Base-by-base conservation (phyloP, 2,113 vertebrate genomes). In the Festucalex cinctus region DNA sequence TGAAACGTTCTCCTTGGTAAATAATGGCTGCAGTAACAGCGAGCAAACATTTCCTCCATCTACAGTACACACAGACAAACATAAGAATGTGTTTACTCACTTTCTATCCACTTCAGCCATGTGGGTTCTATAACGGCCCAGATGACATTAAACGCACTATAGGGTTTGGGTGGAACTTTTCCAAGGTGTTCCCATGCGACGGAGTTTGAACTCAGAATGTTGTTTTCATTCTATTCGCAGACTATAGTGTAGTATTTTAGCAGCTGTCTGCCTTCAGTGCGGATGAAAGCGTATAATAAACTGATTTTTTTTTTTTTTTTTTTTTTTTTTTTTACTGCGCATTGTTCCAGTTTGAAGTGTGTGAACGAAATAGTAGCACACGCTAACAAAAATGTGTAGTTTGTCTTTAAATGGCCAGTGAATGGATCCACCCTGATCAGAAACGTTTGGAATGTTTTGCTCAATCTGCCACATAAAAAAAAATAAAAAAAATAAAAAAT, bases 1-100 rank as follows among this genome's bases (percentile, higher is more conserved):
- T 60, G 77, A 85, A 80, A 69, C 73, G 68, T 79, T 81, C 72
- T 73, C 73, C 69, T 76, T 66, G 68, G 82, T 79, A 82, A 82
- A 85, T 83, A 86, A 83, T 83, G 66, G 65, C 73, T 68, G 2
- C 60, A 74, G 75, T 87, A 79, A 79, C 65, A 39, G 75, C 65
- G 32, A 32, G 35, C 76, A 78, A 79, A 85, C 73, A 79, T 81
- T 81, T 84, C 77, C 80, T 76, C 70, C 51, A 51, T 75, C 65
- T 85, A n/a, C n/a, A n/a, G n/a, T n/a, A n/a, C 65, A 68, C 65
- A 69, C 71, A 73, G 48, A 70, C 65, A 67, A 63, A 61, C 70
- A 81, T 83, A 41, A 67, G 75, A 49, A 49, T 74, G 66, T 78
- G 71, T 82, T 82, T 83, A 75, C 77, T 80, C 76, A 73, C 39